Percentiles rank a stretch among this genome's conserved stretches.
Evolutionary conservation across 2,113 vertebrate genomes (phyloP).

Genomic region (Nerophis ophidion): DNA sequence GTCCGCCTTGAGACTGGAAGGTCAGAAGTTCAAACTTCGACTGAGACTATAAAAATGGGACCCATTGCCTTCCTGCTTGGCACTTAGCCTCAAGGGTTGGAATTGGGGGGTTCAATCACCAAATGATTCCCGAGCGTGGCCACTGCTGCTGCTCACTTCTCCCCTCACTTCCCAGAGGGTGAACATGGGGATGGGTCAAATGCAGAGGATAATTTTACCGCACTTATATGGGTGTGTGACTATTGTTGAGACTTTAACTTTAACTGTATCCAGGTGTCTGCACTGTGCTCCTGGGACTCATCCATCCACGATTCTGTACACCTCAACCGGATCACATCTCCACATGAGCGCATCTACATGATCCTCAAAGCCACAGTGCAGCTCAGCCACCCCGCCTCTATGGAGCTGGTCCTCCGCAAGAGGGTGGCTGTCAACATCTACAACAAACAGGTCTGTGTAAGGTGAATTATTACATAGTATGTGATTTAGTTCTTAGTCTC

Average conservation of each 20-base stretch:
- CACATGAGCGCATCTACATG: conserved; percentile 89
- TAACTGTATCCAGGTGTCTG: conserved; percentile 75
- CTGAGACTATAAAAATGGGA: no score
- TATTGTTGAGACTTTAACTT: no score
- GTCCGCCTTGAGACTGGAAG: neutral
- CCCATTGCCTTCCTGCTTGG: no score
- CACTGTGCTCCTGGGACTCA: conserved; percentile 92
- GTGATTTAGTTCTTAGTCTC: neutral
- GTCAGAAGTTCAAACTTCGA: no score
- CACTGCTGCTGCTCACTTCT: no score
- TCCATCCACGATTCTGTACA: conserved; percentile 94
- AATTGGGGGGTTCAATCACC: no score
- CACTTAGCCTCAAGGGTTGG: no score
- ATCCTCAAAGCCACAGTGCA: conserved; percentile 93
- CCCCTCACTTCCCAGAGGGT: no score
- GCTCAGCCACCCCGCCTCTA: conserved; percentile 91
- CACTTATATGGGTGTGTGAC: no score
- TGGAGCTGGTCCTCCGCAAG: conserved; percentile 94
- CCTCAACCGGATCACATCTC: conserved; percentile 88
- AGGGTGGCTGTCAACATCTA: conserved; percentile 95
- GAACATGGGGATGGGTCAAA: no score
- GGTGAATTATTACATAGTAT: neutral
- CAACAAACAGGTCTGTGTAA: conserved; percentile 85
- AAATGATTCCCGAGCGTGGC: no score
- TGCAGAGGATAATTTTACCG: no score